Evolutionary conservation across 2,113 vertebrate genomes (phyloP).

Genomic region (Lontra canadensis): DNA sequence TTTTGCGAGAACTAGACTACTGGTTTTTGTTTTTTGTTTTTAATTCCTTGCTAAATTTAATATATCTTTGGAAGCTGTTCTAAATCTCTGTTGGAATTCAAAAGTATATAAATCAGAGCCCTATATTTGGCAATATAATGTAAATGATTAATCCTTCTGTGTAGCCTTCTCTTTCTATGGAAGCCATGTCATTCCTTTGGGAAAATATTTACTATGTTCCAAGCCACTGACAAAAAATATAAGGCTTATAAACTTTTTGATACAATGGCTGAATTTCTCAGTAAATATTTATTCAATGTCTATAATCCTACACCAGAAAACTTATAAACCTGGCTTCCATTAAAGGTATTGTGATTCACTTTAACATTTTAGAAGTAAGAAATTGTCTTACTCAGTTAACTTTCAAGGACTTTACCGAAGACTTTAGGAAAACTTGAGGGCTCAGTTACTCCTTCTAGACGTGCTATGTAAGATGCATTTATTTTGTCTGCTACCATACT

Average conservation of each 20-base stretch:
- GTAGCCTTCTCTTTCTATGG: not conserved
- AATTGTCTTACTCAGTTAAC: constrained; percentile 34
- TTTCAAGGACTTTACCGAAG: constrained; percentile 58
- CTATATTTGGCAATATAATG: not conserved
- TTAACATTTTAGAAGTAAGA: constrained; percentile 48
- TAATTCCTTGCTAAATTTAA: constrained; percentile 11
- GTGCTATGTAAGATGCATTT: constrained; percentile 46
- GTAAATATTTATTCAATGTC: constrained; percentile 53
- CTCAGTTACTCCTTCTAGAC: constrained; percentile 58
- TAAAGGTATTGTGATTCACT: not conserved
- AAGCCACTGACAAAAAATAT: not conserved
- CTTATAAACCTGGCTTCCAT: not conserved
- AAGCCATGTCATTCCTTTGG: not conserved
- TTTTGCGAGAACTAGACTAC: not conserved
- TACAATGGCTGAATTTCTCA: not conserved
- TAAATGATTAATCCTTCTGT: not conserved
- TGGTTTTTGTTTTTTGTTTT: not conserved
- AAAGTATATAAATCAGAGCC: not conserved
- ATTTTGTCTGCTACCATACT: constrained; percentile 55
- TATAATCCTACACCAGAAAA: not conserved
- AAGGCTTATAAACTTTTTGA: constrained; percentile 23
- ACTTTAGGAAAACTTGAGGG: constrained; percentile 31
- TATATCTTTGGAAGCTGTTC: not conserved
- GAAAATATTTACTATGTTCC: constrained; percentile 2
- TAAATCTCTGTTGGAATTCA: not conserved